Evolutionary conservation across 1,140 invertebrate species (phyloP).

Genomic region (Nephila pilipes): DNA sequence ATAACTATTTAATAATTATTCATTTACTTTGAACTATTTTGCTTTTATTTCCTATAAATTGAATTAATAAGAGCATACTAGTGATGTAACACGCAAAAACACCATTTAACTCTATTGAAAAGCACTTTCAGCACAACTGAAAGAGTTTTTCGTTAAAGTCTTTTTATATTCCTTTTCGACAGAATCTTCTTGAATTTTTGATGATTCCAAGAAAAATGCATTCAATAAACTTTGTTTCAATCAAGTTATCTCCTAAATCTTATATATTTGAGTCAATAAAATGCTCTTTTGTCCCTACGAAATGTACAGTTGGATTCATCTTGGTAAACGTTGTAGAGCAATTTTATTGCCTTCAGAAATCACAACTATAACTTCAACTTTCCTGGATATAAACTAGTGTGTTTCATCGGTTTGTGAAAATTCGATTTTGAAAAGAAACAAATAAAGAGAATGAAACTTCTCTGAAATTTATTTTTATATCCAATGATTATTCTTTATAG

Average conservation of each 20-base stretch:
- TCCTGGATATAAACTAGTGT: neutral
- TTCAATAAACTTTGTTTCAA: neutral
- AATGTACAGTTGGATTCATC: neutral
- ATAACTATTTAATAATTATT: neutral
- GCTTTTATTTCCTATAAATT: neutral
- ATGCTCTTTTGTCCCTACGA: neutral
- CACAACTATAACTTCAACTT: neutral
- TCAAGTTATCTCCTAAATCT: neutral
- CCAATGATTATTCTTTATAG: too few relatives aligned
- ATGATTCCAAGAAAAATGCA: neutral
- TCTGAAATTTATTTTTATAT: too few relatives aligned
- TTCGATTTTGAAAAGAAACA: too few relatives aligned
- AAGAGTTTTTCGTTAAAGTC: neutral
- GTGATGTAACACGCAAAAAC: neutral
- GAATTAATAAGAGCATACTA: neutral
- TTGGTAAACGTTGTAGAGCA: neutral
- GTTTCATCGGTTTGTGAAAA: neutral
- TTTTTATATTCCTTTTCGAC: neutral
- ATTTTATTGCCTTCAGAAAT: neutral
- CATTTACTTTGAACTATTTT: neutral
- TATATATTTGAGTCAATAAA: neutral
- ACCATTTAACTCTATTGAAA: constrained; percentile 29
- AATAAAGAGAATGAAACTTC: too few relatives aligned
- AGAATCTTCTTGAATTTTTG: neutral
- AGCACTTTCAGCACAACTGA: neutral